These are phyloP conservation scores for Beris morrisii DNA, from an alignment of 2,888 invertebrate genomes.

Conservation along the genomic window DNA sequence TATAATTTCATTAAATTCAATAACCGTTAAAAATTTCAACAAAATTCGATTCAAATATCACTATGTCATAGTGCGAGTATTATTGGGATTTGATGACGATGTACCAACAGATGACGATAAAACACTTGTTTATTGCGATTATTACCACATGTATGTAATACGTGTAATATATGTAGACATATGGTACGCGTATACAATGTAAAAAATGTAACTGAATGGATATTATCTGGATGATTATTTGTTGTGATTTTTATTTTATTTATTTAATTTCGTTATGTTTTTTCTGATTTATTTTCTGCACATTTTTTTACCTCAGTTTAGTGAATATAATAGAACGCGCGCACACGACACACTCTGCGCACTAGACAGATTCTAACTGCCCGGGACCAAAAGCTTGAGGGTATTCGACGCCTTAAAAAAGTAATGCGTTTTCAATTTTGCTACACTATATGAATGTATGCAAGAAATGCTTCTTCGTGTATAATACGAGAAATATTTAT, in stretches of 20 bases:
- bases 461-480: neutral
- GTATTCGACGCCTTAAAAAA: constrained; percentile 47
- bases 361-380: constrained; percentile 46
- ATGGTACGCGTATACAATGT: neutral
- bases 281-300: too few species aligned
- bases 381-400: constrained; percentile 47
- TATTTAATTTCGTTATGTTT: constrained; percentile 2
- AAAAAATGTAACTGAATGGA: constrained; percentile 12
- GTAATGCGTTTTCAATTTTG: constrained; percentile 26
- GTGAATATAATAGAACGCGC: constrained; percentile 41
- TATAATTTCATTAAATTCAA: too few species aligned
- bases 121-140: constrained; percentile 5
- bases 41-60: too few species aligned
- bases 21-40: too few species aligned
- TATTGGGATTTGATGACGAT: too few species aligned
- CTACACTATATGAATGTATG: neutral
- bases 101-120: neutral
- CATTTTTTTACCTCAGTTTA: too few species aligned
- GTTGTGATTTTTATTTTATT: constrained; percentile 11
- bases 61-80: too few species aligned
- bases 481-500: neutral
- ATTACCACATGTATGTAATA: neutral
- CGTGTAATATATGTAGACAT: neutral
- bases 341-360: constrained; percentile 46
- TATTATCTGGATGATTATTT: constrained; percentile 18